These are phyloP conservation scores for Drosophila neotestacea DNA, from an alignment of 2,888 invertebrate species.

Conservation along the genomic window DNA sequence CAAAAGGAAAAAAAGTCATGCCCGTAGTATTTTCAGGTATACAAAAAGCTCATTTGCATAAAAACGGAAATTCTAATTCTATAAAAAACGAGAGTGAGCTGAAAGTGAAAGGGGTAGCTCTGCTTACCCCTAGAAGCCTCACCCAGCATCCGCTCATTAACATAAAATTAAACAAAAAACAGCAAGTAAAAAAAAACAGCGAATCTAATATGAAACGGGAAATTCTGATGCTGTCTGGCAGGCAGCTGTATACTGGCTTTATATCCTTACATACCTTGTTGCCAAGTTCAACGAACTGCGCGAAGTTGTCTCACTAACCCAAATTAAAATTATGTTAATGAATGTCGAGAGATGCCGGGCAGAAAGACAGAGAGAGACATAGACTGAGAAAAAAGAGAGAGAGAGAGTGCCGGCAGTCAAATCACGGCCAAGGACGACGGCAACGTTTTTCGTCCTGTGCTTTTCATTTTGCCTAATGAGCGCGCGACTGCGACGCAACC, in stretches of 20 bases:
- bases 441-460: conserved; percentile 51
- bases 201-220: conserved; percentile 13
- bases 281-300: conserved; percentile 72
- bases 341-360: conserved; percentile 48
- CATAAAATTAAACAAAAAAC: conserved; percentile 69
- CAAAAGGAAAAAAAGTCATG: conserved; percentile 26
- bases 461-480: conserved; percentile 75
- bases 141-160: conserved; percentile 72
- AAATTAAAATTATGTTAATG: conserved; percentile 85
- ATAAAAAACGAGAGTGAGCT: conserved; percentile 52
- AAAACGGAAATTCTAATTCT: conserved; percentile 34
- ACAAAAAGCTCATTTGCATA: conserved; percentile 77
- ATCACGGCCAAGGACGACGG: conserved; percentile 82
- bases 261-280: conserved; percentile 40
- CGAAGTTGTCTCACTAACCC: conserved; percentile 81
- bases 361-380: conserved; percentile 18
- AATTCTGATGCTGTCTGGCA: conserved; percentile 66
- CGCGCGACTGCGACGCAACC: conserved; percentile 49
- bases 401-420: conserved; percentile 51
- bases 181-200: conserved; percentile 10
- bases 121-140: conserved; percentile 35
- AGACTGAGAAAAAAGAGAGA: conserved; percentile 2
- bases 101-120: conserved; percentile 70
- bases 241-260: conserved; percentile 44
- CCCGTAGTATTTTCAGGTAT: conserved; percentile 62